These are phyloP conservation scores for Diaperis boleti DNA, from an alignment of 2,888 invertebrate species.

Conservation along the genomic window DNA sequence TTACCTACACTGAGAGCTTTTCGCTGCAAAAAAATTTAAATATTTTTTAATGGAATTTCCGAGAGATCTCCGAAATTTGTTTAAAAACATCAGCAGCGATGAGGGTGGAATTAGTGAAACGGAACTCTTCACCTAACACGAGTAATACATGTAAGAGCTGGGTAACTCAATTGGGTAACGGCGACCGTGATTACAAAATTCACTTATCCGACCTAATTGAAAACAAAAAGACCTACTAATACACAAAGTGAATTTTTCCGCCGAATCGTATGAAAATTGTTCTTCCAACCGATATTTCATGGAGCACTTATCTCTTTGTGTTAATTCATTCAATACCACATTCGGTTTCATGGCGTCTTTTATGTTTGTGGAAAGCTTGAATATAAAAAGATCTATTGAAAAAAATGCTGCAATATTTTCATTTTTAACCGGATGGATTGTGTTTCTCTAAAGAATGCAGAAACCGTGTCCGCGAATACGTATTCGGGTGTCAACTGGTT, in stretches of 20 bases:
- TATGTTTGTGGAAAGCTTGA: slow-evolving; percentile 16
- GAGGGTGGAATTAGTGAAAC: slow-evolving; percentile 14
- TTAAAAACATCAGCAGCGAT: slow-evolving; percentile 20
- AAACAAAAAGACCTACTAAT: slow-evolving; percentile 40
- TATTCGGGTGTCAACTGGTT: too few relatives aligned
- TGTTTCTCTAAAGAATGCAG: too few relatives aligned
- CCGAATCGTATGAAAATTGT: slow-evolving; percentile 31
- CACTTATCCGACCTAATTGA: slow-evolving; percentile 35
- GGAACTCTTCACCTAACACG: slow-evolving; percentile 5
- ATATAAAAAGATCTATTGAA: slow-evolving; percentile 15
- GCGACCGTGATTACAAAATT: slow-evolving; percentile 38
- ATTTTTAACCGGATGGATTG: slow-evolving; percentile 2
- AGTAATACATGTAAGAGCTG: slow-evolving; percentile 35
- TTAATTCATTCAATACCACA: slow-evolving; percentile 36
- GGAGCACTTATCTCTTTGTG: slow-evolving; percentile 41
- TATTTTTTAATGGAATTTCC: slow-evolving; percentile 25
- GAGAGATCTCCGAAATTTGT: slow-evolving; percentile 22
- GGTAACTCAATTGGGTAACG: slow-evolving; percentile 37
- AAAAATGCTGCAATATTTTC: slow-evolving; percentile 12
- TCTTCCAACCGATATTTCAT: slow-evolving; percentile 38
- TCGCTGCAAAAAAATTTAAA: slow-evolving; percentile 31
- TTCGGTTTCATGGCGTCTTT: slow-evolving; percentile 33
- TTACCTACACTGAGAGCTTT: slow-evolving; percentile 28
- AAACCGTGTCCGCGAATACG: too few relatives aligned
- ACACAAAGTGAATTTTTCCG: slow-evolving; percentile 40